Percentiles rank a stretch among this genome's conserved stretches.
Evolutionary conservation across 2,113 vertebrate genomes (phyloP).

Genomic region (Sciurus niger): DNA sequence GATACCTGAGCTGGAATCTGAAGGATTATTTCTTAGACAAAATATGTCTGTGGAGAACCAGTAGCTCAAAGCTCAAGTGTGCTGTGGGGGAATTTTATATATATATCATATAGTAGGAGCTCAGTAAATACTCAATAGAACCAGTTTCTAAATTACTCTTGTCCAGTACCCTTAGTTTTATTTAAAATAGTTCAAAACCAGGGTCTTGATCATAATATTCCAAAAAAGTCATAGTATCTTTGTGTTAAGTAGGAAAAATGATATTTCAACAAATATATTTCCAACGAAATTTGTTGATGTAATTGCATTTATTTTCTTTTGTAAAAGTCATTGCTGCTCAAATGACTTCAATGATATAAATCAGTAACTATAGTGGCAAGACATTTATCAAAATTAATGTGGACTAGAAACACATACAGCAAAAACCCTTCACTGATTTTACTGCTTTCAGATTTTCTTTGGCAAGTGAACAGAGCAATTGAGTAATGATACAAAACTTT

Average conservation of each 20-base stretch:
- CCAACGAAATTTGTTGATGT: not conserved
- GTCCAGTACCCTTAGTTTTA: not conserved
- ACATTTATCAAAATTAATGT: not conserved
- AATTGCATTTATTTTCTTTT: not conserved
- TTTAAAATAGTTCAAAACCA: constrained; percentile 5
- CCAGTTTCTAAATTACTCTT: not conserved
- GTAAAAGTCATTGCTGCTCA: not conserved
- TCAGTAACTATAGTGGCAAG: too few relatives aligned
- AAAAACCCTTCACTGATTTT: not conserved
- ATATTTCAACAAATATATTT: not conserved
- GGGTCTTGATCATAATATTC: not conserved
- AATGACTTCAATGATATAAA: not conserved
- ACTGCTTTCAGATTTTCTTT: not conserved
- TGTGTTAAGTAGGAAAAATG: not conserved
- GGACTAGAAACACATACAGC: not conserved
- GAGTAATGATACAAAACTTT: not conserved
- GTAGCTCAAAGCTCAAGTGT: too few relatives aligned
- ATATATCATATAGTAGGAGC: not conserved
- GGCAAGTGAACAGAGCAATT: not conserved
- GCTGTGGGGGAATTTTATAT: too few relatives aligned
- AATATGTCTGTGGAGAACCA: too few relatives aligned
- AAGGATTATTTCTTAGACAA: too few relatives aligned
- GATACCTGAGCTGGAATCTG: too few relatives aligned
- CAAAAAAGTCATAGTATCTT: not conserved
- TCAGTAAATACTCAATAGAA: not conserved